phyloP scores from a whole-genome alignment of 2,888 invertebrate species.

The Stenichneumon culpator region DNA sequence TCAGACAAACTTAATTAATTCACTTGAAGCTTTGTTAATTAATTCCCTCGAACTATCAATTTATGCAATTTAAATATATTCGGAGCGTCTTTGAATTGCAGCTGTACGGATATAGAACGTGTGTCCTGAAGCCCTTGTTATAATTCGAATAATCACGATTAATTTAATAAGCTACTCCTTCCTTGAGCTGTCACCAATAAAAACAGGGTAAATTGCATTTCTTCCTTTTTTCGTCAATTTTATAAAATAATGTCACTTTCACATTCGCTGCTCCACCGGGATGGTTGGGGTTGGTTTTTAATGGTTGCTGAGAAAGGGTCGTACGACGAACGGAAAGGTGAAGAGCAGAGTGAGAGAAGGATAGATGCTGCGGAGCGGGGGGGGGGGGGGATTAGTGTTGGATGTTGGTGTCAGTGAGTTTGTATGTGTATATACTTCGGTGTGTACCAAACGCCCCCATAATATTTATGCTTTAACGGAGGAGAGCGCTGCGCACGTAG shows the following conservation, averaged over 20 bases:
- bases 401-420: not conserved
- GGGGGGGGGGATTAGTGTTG: not conserved
- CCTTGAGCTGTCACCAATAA: not conserved
- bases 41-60: not conserved
- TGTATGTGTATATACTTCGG: constrained; percentile 31
- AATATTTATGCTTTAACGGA: constrained; percentile 79
- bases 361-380: constrained; percentile 22
- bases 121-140: not conserved
- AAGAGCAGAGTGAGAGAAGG: constrained; percentile 53
- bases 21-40: not conserved
- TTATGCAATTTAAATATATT: not conserved
- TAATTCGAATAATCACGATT: not conserved
- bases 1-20: constrained; percentile 23
- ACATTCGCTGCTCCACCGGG: not conserved
- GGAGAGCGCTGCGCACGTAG: constrained; percentile 73
- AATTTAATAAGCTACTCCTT: not conserved
- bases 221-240: not conserved
- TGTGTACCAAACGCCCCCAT: constrained; percentile 74
- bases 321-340: constrained; percentile 39
- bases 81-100: not conserved
- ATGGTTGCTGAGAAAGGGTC: constrained; percentile 35
- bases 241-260: not conserved
- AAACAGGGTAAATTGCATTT: not conserved
- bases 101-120: not conserved
- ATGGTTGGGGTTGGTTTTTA: constrained; percentile 25